Evolutionary conservation across 2,113 vertebrate species (phyloP), one percentile per base, ranked within the genome.

Genomic region (Festucalex cinctus): DNA sequence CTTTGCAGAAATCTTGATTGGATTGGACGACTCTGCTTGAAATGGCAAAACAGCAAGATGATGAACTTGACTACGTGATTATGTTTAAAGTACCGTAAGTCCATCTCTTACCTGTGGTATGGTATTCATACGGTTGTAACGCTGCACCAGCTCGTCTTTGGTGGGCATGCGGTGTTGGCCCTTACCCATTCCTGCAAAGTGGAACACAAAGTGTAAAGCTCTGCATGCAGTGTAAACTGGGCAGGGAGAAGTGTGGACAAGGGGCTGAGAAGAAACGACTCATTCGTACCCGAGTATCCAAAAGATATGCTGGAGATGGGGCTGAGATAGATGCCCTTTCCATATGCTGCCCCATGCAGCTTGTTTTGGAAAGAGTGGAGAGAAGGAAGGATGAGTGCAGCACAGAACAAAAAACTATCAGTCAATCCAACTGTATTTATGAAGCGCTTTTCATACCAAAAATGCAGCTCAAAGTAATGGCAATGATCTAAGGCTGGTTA

Each of bases 261-360:
- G 17, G 17, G 20, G 48, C 48, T 20, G 48, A 9, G 43, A 10
- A 9, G 43, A 10, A 51, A 20, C 1, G 20, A 20, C 43, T n/a
- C 20, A 36, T 70, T 91, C 96, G 93, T 95, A 99, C 96, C 97
- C 96, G 97, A 99, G 86, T 99, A 99, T 95, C 97, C 97, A 92
- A 99, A 99, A 91, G 96, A 98, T 93, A 98, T 99, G 94, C 97
- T 99, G 95, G 97, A 99, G 94, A 99, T 99, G 93, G 97, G 97
- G 94, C 97, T 99, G 86, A 99, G 93, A 95, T 99, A 99, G 94
- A 99, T 99, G 89, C 97, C 97, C 94, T 99, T 99, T 86, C 97
- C 97, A 89, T 99, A 99, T 70, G 97, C 97, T 95, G 97, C 97
- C 92, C 96, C 97, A 88, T 99, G 97, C 94, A 99, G 95, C 97